These are phyloP conservation scores for Lymantria dispar DNA, from an alignment of 2,888 invertebrate species.

Conservation along the genomic window DNA sequence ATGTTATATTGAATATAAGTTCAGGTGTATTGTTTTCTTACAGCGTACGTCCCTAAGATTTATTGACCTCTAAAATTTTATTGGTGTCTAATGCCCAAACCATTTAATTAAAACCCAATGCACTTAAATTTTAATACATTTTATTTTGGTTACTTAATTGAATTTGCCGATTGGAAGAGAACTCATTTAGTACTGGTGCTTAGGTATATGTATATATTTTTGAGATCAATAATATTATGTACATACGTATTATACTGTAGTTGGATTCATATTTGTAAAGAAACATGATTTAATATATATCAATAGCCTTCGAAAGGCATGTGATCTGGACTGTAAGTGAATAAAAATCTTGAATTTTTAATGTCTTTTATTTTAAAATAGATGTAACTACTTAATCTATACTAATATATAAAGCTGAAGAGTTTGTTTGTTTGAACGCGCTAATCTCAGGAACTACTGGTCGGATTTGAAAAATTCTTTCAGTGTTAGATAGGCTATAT, in stretches of 20 bases:
- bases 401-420: no score
- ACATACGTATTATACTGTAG: conserved; percentile 1
- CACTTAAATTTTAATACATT: neutral
- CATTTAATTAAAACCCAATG: neutral
- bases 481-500: no score
- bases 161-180: neutral
- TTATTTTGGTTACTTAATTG: neutral
- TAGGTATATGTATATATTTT: conserved; percentile 5
- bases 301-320: conserved; percentile 49
- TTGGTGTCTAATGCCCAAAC: no score
- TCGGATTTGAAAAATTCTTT: no score
- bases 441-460: no score
- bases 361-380: conserved; percentile 25
- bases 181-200: neutral
- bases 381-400: no score
- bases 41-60: no score
- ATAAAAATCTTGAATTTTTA: conserved; percentile 59
- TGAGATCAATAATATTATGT: conserved; percentile 7
- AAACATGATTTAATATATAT: conserved; percentile 5
- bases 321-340: conserved; percentile 67
- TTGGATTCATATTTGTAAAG: conserved; percentile 1
- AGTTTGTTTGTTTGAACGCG: no score
- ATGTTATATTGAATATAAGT: neutral
- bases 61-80: no score
- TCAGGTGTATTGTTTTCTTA: neutral